Base-by-base conservation (phyloP, 2,888 invertebrate genomes). In the Gortyna flavago region DNA sequence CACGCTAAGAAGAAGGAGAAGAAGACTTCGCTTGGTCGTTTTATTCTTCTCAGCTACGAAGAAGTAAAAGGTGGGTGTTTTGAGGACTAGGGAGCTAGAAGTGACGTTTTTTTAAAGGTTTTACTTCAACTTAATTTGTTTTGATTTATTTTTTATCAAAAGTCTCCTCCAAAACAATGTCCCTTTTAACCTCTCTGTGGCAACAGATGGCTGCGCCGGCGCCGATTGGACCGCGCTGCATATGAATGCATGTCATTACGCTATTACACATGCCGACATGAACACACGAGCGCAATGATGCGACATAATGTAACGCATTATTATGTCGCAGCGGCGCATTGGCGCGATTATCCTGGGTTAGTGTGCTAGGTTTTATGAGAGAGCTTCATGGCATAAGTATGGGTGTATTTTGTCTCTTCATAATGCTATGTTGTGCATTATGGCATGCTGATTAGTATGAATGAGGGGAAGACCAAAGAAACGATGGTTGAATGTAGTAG, bases 211-310 rank as follows among this genome's bases (percentile, higher is more conserved):
- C 51, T 44, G 70, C 64, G 65, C 67, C 35, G 83, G 84, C 84
- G 84, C 86, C 86, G 73, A 65, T 77, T 74, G 73, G 61, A 18
- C 41, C 83, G 61, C 41, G 38, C 51, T 62, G 84, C 79, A 86
- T 86, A 75, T 65, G 79, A 84, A 84, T 86, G 72, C 66, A 57
- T 64, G 82, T 79, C 48, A 79, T 86, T 79, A 82, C 21, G 61
- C 61, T 25, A 77, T 77, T 71, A 80, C 62, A 79, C 70, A 79
- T 79, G 66, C 86, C 83, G 51, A 85, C 84, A 75, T 82, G 85
- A 44, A 75, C 62, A 38, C 72, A 67, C 48, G 71, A 61, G 67
- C 64, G 54, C 57, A 65, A 81, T 85, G 68, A 82, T 41, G 38
- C 62, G 29, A 18, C 38, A 57, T 78, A 83, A 83, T 64, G 38